Conservation (phyloP, 2,888 invertebrate genomes). For the Brachypterus glaber region DNA sequence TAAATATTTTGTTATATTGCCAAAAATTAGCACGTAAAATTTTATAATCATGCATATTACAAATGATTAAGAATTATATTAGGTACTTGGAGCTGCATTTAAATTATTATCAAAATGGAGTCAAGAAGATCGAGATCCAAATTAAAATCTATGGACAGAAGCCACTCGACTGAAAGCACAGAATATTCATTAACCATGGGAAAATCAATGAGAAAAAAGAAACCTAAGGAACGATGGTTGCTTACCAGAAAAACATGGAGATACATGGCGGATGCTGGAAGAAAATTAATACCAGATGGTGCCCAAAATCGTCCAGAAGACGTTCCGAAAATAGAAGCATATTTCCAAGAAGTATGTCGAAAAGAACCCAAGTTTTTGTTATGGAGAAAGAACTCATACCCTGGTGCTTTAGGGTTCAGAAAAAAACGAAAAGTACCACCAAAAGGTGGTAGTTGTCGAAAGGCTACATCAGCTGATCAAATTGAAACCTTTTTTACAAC, state of each 20-base stretch:
- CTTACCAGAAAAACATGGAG: constrained; percentile 83
- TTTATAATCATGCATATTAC: too few relatives aligned
- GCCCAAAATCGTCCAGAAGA: constrained; percentile 64
- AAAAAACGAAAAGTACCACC: constrained; percentile 47
- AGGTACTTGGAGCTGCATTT: too few relatives aligned
- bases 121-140: too few relatives aligned
- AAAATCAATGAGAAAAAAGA: constrained; percentile 49
- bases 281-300: constrained; percentile 76
- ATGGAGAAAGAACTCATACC: constrained; percentile 77
- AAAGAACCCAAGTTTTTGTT: constrained; percentile 68
- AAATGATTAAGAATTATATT: too few relatives aligned
- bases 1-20: too few relatives aligned
- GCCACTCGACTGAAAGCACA: constrained; percentile 42
- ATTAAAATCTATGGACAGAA: constrained; percentile 33
- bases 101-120: too few relatives aligned
- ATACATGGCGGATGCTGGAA: constrained; percentile 86
- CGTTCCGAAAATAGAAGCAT: constrained; percentile 69
- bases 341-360: constrained; percentile 75
- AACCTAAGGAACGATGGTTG: constrained; percentile 73
- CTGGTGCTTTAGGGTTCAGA: constrained; percentile 54
- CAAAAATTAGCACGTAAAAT: too few relatives aligned
- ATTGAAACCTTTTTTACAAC: constrained; percentile 41
- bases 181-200: constrained; percentile 45
- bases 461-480: constrained; percentile 56
- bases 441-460: constrained; percentile 60